phyloP scores from a whole-genome alignment of 2,888 invertebrate genomes.

The Eristalis pertinax region DNA sequence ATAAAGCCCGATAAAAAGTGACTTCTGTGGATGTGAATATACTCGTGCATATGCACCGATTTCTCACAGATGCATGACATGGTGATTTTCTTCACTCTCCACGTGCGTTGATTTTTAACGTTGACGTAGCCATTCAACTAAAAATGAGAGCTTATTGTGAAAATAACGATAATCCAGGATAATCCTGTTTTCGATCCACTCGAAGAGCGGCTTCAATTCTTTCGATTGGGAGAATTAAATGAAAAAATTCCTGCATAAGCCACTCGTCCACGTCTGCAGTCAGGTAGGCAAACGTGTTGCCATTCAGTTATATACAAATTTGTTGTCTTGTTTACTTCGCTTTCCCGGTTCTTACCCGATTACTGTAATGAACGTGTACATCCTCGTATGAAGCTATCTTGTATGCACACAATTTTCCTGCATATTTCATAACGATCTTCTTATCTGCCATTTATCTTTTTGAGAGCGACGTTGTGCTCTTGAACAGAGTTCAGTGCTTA shows the following conservation, averaged over 20 bases:
- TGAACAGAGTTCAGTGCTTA: no score
- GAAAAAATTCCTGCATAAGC: neutral
- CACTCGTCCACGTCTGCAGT: no score
- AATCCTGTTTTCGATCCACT: neutral
- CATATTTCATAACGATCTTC: no score
- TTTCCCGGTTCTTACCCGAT: no score
- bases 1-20: neutral
- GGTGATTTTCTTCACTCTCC: neutral
- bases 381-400: no score
- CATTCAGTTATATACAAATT: neutral
- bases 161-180: neutral
- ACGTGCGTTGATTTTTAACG: neutral
- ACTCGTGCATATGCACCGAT: neutral
- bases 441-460: no score
- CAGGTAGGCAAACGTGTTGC: neutral
- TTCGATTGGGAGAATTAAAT: neutral
- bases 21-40: no score
- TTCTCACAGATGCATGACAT: neutral
- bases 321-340: neutral
- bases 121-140: neutral
- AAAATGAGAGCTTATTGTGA: neutral
- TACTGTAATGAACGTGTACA: no score
- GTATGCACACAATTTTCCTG: no score
- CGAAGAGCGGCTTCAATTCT: neutral
- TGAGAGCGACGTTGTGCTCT: no score